phyloP scores from a whole-genome alignment of 2,797 vertebrate genomes.

The Saguinus oedipus region DNA sequence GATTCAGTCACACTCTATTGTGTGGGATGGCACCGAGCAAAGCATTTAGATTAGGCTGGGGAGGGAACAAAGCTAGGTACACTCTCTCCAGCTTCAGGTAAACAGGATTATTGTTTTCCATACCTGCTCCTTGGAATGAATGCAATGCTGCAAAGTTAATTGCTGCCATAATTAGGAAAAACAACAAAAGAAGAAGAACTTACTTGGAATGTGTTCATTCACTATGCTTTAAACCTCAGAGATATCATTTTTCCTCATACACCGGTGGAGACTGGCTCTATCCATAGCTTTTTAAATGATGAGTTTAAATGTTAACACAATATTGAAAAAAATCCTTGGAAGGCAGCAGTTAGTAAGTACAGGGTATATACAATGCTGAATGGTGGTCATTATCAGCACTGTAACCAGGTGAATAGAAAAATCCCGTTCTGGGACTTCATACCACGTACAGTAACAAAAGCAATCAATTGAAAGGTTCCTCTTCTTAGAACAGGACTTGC shows the following conservation, averaged over 20 bases:
- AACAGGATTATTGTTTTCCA: constrained; percentile 81
- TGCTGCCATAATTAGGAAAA: constrained; percentile 76
- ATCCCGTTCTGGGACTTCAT: neutral
- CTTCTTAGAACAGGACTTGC: neutral
- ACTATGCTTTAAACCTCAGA: constrained; percentile 62
- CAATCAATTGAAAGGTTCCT: neutral
- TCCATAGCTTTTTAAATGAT: neutral
- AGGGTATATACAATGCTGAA: neutral
- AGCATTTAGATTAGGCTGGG: constrained; percentile 70
- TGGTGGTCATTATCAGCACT: neutral
- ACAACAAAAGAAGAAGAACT: neutral
- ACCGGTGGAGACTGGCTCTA: constrained; percentile 61
- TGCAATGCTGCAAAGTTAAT: constrained; percentile 77
- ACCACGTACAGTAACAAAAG: neutral
- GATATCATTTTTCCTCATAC: constrained; percentile 59
- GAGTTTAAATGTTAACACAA: constrained; percentile 17
- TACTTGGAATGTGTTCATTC: constrained; percentile 77
- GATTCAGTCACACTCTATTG: constrained; percentile 69
- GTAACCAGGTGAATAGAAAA: neutral
- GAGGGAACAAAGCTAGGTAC: constrained; percentile 82
- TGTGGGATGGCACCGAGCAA: constrained; percentile 65
- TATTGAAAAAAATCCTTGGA: neutral
- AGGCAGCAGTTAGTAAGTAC: neutral
- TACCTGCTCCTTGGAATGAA: constrained; percentile 73
- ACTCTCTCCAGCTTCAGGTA: constrained; percentile 79